Evolutionary conservation across 2,888 invertebrate genomes (phyloP).

Genomic region (Euphydryas editha): DNA sequence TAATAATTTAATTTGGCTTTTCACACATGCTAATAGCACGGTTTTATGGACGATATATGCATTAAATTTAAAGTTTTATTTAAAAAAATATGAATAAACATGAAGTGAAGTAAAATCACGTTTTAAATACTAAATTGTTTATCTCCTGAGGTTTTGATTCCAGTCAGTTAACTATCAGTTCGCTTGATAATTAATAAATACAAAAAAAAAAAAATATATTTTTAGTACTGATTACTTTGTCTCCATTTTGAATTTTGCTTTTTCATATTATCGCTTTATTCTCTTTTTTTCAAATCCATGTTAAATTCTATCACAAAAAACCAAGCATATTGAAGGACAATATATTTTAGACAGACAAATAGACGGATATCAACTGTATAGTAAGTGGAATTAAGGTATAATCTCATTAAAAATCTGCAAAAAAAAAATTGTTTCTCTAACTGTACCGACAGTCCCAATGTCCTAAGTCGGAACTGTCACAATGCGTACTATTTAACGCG

Average conservation of each 20-base stretch:
- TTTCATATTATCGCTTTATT: too few species aligned
- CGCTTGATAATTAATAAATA: not conserved
- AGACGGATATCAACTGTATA: too few species aligned
- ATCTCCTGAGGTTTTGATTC: not conserved
- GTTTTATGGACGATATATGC: not conserved
- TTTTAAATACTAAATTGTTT: not conserved
- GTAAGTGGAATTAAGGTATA: not conserved
- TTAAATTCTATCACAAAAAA: too few species aligned
- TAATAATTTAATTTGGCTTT: not conserved
- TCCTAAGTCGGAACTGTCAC: constrained; percentile 76
- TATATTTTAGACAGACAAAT: too few species aligned
- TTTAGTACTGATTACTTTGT: too few species aligned
- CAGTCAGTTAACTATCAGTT: not conserved
- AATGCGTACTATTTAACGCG: constrained; percentile 72
- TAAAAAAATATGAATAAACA: not conserved
- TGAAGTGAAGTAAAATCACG: not conserved
- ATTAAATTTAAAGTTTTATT: not conserved
- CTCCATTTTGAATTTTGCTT: too few species aligned
- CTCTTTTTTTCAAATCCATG: too few species aligned
- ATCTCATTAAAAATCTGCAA: not conserved
- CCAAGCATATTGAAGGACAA: too few species aligned
- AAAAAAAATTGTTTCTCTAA: constrained; percentile 42
- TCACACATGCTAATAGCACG: not conserved
- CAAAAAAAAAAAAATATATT: not conserved
- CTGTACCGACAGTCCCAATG: constrained; percentile 56